Conservation (phyloP, 2,888 invertebrate genomes). For the Myopa testacea region DNA sequence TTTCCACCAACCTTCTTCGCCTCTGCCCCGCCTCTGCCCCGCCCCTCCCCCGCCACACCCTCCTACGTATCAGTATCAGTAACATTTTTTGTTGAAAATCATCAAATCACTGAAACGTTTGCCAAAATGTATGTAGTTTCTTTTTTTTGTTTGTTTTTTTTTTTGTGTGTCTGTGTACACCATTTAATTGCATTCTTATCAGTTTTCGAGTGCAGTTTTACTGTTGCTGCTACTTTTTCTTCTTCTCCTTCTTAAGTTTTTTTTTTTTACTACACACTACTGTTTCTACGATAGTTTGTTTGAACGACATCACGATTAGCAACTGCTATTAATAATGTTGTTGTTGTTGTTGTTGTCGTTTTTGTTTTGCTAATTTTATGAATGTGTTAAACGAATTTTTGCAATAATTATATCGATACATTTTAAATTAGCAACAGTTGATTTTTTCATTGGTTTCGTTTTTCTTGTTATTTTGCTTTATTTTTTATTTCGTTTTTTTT, state of each 20-base stretch:
- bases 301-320: neutral
- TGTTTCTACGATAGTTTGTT: constrained; percentile 1
- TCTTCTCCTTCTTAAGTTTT: neutral
- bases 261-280: neutral
- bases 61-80: too few relatives aligned
- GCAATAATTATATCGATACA: too few relatives aligned
- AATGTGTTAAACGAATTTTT: too few relatives aligned
- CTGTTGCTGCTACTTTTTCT: neutral
- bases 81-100: too few relatives aligned
- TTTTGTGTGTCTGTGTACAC: neutral
- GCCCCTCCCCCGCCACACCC: too few relatives aligned
- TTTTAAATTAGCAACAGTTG: neutral
- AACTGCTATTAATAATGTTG: neutral
- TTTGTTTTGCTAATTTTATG: neutral
- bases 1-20: too few relatives aligned
- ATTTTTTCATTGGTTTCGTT: neutral
- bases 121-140: too few relatives aligned
- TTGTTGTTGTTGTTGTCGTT: neutral
- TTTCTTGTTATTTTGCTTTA: neutral
- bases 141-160: neutral
- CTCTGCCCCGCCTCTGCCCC: too few relatives aligned
- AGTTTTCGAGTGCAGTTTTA: constrained; percentile 3
- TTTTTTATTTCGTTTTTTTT: neutral
- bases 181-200: constrained; percentile 32
- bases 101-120: too few relatives aligned